phyloP scores from a whole-genome alignment of 2,797 vertebrate species.

The Sylvia borin region DNA sequence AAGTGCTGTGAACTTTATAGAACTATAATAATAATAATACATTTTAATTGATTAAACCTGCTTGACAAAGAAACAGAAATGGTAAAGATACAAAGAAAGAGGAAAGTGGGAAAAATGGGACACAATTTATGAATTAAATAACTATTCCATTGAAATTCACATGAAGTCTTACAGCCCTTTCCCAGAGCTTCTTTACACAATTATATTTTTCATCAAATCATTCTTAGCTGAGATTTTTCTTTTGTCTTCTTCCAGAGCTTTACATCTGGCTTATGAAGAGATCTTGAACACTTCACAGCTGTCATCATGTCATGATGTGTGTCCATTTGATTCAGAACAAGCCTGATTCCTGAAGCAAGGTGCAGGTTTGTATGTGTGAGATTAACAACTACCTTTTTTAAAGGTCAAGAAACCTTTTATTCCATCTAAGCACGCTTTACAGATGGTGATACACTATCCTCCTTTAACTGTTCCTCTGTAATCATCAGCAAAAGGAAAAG shows the following conservation, averaged over 20 bases:
- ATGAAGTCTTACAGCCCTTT: not conserved
- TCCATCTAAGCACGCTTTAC: not conserved
- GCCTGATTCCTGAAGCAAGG: not conserved
- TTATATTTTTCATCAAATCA: not conserved
- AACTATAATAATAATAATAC: not conserved
- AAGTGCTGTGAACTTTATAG: not conserved
- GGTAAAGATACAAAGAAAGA: not conserved
- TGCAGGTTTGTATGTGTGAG: not conserved
- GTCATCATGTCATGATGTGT: not conserved
- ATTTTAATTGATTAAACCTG: not conserved
- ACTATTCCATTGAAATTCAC: not conserved
- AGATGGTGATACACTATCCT: not conserved
- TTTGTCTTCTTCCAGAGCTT: not conserved
- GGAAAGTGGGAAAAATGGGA: not conserved
- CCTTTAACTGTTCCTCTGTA: not conserved
- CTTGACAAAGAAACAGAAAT: not conserved
- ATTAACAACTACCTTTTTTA: not conserved
- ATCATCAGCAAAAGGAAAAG: not conserved
- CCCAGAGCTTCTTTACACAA: not conserved
- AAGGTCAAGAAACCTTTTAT: not conserved
- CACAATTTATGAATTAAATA: not conserved
- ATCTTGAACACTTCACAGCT: not conserved
- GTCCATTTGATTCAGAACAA: not conserved
- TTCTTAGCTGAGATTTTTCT: not conserved
- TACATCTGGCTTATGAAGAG: not conserved